A percentile compares a stretch with the other conserved stretches of the same genome.
Conservation (phyloP, 1,140 invertebrate species). For the Rhyacophila brunnea region DNA sequence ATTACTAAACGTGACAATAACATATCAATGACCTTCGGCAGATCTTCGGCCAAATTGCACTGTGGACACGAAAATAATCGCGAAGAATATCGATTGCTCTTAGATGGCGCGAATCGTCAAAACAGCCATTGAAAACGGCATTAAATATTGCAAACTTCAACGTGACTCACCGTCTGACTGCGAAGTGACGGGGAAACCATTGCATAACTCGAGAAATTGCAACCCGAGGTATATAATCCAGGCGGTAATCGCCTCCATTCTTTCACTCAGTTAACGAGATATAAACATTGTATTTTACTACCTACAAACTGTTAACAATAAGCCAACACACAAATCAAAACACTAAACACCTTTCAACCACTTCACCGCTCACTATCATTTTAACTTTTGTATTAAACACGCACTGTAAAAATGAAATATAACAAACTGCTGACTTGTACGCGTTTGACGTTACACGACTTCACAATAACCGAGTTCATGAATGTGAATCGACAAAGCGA, state of each 20-base stretch:
- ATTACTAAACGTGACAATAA: no score
- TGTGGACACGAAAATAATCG: no score
- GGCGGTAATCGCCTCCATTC: slow-evolving; percentile 20
- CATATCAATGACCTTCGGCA: no score
- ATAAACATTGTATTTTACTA: slow-evolving; percentile 12
- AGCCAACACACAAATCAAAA: slow-evolving; percentile 14
- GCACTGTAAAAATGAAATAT: slow-evolving; percentile 10
- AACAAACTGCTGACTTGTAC: slow-evolving; percentile 16
- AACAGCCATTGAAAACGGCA: slow-evolving; percentile 20
- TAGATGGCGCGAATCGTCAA: slow-evolving; percentile 23
- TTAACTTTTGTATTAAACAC: slow-evolving; percentile 5
- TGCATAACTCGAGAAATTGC: slow-evolving; percentile 25
- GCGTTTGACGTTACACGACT: slow-evolving; percentile 21
- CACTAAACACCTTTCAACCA: slow-evolving; percentile 5
- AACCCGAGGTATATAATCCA: slow-evolving; percentile 18
- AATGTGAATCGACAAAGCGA: no score
- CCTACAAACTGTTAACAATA: slow-evolving; percentile 14
- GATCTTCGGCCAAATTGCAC: no score
- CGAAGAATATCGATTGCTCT: slow-evolving; percentile 19
- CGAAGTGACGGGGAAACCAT: slow-evolving; percentile 21
- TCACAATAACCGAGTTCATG: slow-evolving; percentile 7
- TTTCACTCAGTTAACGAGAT: slow-evolving; percentile 20
- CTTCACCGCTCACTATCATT: slow-evolving; percentile 7
- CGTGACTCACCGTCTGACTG: slow-evolving; percentile 19
- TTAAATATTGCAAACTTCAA: slow-evolving; percentile 9